phyloP scores from a whole-genome alignment of 2,888 invertebrate species.

The Philhelius pedissequus region DNA sequence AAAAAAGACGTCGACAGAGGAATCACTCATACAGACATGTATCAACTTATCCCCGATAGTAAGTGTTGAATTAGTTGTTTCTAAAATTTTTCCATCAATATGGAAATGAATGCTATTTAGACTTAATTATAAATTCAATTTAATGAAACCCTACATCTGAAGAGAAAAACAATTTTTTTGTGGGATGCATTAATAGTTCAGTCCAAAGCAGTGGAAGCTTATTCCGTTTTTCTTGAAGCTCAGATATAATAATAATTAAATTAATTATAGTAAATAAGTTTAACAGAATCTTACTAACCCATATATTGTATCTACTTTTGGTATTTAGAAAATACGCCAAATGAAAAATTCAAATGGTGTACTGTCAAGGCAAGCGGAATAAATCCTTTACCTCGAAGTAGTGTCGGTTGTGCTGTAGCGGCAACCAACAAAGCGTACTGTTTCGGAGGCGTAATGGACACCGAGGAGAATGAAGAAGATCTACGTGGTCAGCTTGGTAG shows the following conservation, averaged over 20 bases:
- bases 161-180: too few species aligned
- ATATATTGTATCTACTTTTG: not conserved
- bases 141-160: too few species aligned
- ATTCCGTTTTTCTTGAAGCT: too few species aligned
- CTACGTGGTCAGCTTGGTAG: constrained; percentile 89
- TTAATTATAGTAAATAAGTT: too few species aligned
- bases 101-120: too few species aligned
- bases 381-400: constrained; percentile 84
- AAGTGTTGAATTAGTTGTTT: too few species aligned
- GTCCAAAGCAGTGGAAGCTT: too few species aligned
- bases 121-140: too few species aligned
- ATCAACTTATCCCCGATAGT: constrained; percentile 83
- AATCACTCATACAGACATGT: constrained; percentile 86
- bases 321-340: constrained; percentile 81
- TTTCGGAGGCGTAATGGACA: constrained; percentile 92
- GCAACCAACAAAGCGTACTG: constrained; percentile 86
- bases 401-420: constrained; percentile 83
- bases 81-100: too few species aligned
- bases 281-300: too few species aligned
- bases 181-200: too few species aligned
- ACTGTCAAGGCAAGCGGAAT: constrained; percentile 84
- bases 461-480: constrained; percentile 90
- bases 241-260: too few species aligned
- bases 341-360: constrained; percentile 87
- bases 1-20: constrained; percentile 89